phyloP scores from a whole-genome alignment of 2,113 vertebrate species.

The Eclectus roratus region DNA sequence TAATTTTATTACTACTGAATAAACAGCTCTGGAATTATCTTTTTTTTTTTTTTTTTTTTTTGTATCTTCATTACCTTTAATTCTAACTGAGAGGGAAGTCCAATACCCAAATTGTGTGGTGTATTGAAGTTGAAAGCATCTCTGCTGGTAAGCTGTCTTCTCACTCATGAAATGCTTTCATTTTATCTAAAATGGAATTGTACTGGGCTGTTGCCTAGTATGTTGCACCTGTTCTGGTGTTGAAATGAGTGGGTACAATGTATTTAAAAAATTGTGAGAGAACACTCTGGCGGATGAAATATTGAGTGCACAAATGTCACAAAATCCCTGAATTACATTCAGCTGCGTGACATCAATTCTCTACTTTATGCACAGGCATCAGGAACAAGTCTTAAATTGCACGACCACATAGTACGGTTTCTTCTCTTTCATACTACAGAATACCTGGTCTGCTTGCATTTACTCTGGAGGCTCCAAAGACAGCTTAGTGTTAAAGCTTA shows the following conservation, averaged over 20 bases:
- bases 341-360: background rate
- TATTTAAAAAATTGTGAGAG: constrained; percentile 15
- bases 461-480: background rate
- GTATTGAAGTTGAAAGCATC: constrained; percentile 5
- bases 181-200: background rate
- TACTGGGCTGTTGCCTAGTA: background rate
- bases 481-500: background rate
- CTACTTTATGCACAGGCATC: background rate
- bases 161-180: background rate
- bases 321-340: constrained; percentile 11
- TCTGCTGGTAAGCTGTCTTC: background rate
- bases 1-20: background rate
- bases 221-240: constrained; percentile 29
- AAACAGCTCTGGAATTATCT: background rate
- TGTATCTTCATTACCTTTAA: background rate
- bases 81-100: background rate
- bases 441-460: background rate
- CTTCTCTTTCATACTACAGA: background rate
- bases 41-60: background rate
- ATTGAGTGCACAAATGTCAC: background rate
- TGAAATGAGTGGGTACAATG: constrained; percentile 25
- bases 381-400: background rate
- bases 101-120: background rate
- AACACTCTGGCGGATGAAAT: constrained; percentile 15
- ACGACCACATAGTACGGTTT: background rate